Evolutionary conservation across 2,113 vertebrate species (phyloP).

Genomic region (Sakesphorus luctuosus): DNA sequence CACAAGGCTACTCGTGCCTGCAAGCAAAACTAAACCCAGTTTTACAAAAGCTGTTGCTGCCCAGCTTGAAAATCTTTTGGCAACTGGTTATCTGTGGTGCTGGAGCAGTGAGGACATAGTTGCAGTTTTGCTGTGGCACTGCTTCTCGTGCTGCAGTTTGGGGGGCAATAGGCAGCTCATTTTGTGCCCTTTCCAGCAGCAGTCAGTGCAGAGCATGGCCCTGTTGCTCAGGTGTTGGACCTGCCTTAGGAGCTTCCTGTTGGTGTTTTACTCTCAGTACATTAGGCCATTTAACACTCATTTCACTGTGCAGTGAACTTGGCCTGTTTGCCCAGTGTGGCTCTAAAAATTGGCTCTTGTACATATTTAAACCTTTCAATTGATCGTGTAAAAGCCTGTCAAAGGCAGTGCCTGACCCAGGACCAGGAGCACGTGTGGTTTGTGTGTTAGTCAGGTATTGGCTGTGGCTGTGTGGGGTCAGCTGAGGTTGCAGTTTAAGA

Average conservation of each 20-base stretch:
- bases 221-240: background rate
- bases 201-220: background rate
- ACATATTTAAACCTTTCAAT: background rate
- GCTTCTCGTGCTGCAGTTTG: background rate
- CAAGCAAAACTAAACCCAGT: background rate
- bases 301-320: background rate
- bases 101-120: background rate
- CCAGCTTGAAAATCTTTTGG: background rate
- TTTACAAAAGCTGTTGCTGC: background rate
- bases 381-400: background rate
- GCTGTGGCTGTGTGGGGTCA: background rate
- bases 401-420: background rate
- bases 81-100: rapidly evolving
- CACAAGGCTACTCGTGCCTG: background rate
- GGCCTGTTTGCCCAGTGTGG: background rate
- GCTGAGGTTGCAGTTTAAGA: background rate
- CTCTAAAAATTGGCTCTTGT: background rate
- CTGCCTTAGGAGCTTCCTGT: background rate
- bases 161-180: background rate
- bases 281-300: background rate
- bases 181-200: background rate
- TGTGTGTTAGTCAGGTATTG: background rate
- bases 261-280: rapidly evolving
- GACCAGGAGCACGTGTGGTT: rapidly evolving
- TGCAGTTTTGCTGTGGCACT: rapidly evolving